Conservation (phyloP, 92 coral and sea anemone species). For the Zoanthus solanderi region DNA sequence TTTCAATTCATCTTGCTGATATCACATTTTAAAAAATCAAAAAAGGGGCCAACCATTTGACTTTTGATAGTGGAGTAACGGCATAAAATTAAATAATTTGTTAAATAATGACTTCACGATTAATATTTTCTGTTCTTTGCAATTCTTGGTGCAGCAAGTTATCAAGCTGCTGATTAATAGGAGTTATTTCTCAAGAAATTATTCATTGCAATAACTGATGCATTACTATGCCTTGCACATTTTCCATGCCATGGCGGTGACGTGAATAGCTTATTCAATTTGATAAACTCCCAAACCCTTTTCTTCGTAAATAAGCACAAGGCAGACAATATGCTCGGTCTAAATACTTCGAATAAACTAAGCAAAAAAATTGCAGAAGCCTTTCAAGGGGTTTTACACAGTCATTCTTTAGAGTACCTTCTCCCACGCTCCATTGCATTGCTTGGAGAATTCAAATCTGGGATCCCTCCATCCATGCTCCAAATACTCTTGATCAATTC, state of each 20-base stretch:
- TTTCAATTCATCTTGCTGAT: too few relatives aligned
- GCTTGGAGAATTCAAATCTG: too few relatives aligned
- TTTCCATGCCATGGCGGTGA: constrained; percentile 27
- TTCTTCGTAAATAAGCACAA: constrained; percentile 51
- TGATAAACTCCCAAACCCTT: constrained; percentile 34
- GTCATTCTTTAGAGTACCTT: too few relatives aligned
- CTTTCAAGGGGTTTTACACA: too few relatives aligned
- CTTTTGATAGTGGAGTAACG: too few relatives aligned
- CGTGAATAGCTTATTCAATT: constrained; percentile 65
- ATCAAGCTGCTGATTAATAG: constrained; percentile 26
- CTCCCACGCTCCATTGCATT: too few relatives aligned
- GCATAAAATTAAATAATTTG: not conserved
- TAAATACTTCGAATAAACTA: constrained; percentile 51
- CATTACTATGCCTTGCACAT: constrained; percentile 19
- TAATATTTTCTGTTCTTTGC: constrained; percentile 53
- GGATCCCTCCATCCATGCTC: not conserved
- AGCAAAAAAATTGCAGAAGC: constrained; percentile 30
- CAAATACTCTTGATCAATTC: constrained; percentile 1
- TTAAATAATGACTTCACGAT: constrained; percentile 63
- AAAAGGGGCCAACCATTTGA: too few relatives aligned
- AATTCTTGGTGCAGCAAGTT: constrained; percentile 60
- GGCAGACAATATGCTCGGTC: constrained; percentile 65
- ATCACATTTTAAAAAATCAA: too few relatives aligned
- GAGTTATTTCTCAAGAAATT: not conserved
- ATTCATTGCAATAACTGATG: constrained; percentile 64